Conservation (phyloP, 1,140 invertebrate species). For the Atta cephalotes region DNA sequence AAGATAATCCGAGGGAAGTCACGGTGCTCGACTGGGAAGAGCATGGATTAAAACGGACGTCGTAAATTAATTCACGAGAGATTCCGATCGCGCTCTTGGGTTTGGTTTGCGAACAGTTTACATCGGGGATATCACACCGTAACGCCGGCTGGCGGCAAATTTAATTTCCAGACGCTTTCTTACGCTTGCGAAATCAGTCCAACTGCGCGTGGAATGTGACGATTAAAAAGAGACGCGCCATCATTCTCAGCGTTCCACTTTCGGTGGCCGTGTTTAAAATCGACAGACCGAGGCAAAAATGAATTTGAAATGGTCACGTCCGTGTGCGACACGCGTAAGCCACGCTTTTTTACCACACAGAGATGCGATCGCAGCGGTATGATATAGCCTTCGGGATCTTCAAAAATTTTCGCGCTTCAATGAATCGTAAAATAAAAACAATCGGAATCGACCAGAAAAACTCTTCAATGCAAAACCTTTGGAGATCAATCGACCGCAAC, state of each 20-base stretch:
- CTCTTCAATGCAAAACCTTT: background rate
- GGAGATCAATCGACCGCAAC: constrained; percentile 24
- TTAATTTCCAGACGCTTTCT: constrained; percentile 44
- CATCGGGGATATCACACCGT: constrained; percentile 47
- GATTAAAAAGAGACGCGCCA: constrained; percentile 44
- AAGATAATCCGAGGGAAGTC: constrained; percentile 14
- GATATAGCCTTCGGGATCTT: background rate
- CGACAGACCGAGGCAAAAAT: constrained; percentile 24
- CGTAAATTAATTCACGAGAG: constrained; percentile 49
- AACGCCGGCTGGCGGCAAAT: background rate
- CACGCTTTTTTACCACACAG: background rate
- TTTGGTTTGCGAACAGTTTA: constrained; percentile 35
- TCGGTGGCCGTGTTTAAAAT: constrained; percentile 30
- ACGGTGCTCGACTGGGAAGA: constrained; percentile 17
- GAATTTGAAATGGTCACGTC: constrained; percentile 61
- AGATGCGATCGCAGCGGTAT: background rate
- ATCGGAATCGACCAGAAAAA: background rate
- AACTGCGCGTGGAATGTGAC: constrained; percentile 2
- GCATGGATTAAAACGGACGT: constrained; percentile 39
- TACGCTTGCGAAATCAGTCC: constrained; percentile 44
- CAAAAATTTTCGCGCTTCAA: constrained; percentile 30
- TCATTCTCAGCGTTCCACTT: constrained; percentile 45
- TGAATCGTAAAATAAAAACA: constrained; percentile 23
- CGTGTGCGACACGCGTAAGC: constrained; percentile 4
- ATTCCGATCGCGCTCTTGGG: constrained; percentile 19